A percentile compares a stretch with the other conserved stretches of the same genome.
Evolutionary conservation across 2,113 vertebrate genomes (phyloP).

Genomic region (Caloenas nicobarica): DNA sequence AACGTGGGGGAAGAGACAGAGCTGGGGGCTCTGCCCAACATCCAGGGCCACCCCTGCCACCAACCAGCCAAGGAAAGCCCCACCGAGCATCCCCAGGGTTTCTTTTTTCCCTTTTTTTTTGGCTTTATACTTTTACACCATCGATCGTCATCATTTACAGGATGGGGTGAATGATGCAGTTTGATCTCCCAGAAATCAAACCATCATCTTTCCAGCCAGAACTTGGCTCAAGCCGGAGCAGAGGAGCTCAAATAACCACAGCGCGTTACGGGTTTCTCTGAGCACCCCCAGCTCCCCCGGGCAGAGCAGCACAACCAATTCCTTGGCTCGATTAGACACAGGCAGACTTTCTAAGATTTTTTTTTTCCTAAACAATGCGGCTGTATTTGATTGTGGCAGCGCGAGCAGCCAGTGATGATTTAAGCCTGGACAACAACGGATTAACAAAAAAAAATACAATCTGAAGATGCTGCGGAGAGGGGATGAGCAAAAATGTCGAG

Average conservation of each 20-base stretch:
- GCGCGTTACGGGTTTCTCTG: background rate
- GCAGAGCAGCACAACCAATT: background rate
- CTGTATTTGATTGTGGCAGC: background rate
- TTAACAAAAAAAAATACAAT: background rate
- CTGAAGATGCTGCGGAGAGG: background rate
- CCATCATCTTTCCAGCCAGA: background rate
- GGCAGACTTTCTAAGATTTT: constrained; percentile 18
- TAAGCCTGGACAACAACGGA: background rate
- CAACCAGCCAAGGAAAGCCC: rapidly evolving
- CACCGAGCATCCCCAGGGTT: background rate
- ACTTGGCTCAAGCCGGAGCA: background rate
- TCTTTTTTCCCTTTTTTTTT: too few relatives aligned
- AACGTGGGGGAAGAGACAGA: rapidly evolving
- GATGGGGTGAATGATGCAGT: too few relatives aligned
- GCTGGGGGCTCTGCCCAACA: background rate
- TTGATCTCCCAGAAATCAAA: rapidly evolving
- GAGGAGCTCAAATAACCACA: background rate
- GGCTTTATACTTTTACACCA: too few relatives aligned
- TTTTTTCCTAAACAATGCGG: background rate
- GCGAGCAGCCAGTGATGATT: background rate
- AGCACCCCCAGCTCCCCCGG: background rate
- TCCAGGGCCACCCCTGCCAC: background rate
- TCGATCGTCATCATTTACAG: too few relatives aligned
- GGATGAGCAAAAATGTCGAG: background rate
- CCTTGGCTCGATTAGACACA: background rate